Conservation (phyloP, 2,113 vertebrate genomes). For the Asarcornis scutulata region DNA sequence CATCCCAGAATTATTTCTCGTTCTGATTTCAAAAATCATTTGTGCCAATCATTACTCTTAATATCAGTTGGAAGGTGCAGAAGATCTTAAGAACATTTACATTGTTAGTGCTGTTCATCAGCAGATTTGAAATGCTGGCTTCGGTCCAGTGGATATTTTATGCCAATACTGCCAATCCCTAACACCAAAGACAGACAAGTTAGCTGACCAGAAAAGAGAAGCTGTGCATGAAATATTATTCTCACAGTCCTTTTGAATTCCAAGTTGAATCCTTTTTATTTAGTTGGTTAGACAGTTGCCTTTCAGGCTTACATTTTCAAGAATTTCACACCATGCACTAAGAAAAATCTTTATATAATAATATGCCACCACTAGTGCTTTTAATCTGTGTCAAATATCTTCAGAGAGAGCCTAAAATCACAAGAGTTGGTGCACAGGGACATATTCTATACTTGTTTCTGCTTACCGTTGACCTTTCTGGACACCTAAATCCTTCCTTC, state of each 20-base stretch:
- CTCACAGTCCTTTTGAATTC: background rate
- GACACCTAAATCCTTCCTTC: background rate
- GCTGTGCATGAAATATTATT: background rate
- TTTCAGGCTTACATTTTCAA: background rate
- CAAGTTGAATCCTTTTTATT: background rate
- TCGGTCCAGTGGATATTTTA: background rate
- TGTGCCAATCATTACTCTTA: background rate
- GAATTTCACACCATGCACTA: background rate
- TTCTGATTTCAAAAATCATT: background rate
- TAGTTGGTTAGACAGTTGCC: background rate
- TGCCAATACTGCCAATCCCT: background rate
- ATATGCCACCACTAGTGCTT: background rate
- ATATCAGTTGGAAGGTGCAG: background rate
- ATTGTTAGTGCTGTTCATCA: background rate
- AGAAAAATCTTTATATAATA: background rate
- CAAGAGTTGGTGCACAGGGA: background rate
- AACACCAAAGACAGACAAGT: background rate
- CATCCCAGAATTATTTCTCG: background rate
- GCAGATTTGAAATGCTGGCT: background rate
- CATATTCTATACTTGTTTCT: background rate
- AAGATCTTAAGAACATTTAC: background rate
- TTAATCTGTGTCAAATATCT: conserved; percentile 2
- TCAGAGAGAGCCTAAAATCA: background rate
- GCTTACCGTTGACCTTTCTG: background rate
- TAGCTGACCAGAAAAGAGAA: background rate